phyloP scores from a whole-genome alignment of 1,140 invertebrate genomes.

The Nomia melanderi region DNA sequence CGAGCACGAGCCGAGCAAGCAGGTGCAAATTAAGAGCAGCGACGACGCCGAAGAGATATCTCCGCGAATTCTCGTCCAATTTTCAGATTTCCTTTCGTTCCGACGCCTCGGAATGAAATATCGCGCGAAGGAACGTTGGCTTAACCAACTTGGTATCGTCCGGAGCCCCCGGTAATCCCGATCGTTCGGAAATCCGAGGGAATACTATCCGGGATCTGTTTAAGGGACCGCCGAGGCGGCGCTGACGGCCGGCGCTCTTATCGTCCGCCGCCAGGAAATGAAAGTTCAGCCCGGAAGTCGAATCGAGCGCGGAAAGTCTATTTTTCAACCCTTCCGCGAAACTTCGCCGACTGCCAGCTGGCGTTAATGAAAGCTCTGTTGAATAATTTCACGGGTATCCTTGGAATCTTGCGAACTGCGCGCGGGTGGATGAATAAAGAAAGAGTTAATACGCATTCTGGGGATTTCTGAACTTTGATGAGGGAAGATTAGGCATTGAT shows the following conservation, averaged over 20 bases:
- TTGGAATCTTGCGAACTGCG: background rate
- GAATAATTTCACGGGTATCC: slow-evolving; percentile 28
- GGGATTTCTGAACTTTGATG: too few species aligned
- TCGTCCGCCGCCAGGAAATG: slow-evolving; percentile 32
- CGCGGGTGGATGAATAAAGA: too few species aligned
- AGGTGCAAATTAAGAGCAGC: background rate
- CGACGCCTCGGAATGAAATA: slow-evolving; percentile 14
- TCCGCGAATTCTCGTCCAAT: background rate
- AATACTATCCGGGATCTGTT: slow-evolving; percentile 11
- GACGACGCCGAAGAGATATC: background rate
- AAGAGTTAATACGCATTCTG: too few species aligned
- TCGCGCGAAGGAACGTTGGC: background rate
- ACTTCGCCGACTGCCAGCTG: slow-evolving; percentile 17
- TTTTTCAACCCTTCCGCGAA: slow-evolving; percentile 13
- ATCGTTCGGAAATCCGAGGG: slow-evolving; percentile 24
- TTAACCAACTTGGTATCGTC: slow-evolving; percentile 22
- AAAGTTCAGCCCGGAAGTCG: slow-evolving; percentile 15
- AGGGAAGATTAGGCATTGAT: too few species aligned
- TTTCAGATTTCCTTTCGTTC: background rate
- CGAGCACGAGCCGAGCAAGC: background rate
- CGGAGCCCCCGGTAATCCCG: slow-evolving; percentile 13
- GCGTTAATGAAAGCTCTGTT: slow-evolving; percentile 36
- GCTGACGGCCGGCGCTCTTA: slow-evolving; percentile 9
- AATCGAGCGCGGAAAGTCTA: slow-evolving; percentile 13
- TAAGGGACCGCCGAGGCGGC: background rate